Base-by-base conservation (phyloP, 2,797 vertebrate species). In the Sebastes minor region DNA sequence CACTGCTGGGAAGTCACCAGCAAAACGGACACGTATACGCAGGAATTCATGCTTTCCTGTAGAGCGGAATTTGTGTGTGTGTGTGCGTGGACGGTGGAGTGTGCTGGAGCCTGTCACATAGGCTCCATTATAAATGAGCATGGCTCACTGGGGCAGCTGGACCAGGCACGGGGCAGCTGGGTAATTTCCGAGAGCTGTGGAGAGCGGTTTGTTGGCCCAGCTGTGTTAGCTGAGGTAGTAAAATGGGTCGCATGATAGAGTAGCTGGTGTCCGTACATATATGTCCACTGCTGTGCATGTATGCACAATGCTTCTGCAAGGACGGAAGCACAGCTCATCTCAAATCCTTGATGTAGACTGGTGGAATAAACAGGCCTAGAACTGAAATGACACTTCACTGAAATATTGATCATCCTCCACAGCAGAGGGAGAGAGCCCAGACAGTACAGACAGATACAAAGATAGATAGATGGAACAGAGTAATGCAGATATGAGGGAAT, bases 341-440 rank as follows among this genome's bases (percentile, higher is more conserved):
- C 70, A 62, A 62, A 84, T 71, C 86, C 78, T 77, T 80, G 75
- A 88, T 83, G 79, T 22, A 84, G 86, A 77, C 78, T 30, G 65
- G 23, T 14, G 52, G 76, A 87, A 93, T 91, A 93, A 92, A 93
- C 90, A 93, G 86, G 82, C 79, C 85, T 91, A 88, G 74, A 88
- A 89, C 83, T 82, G 89, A 89, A 88, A 92, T 91, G 92, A 93
- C 91, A 92, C 91, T 92, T 92, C 87, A 84, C 88, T 95, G 86
- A 95, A 94, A 94, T 93, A 95, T 95, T 93, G 93, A 95, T 95
- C 83, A 91, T 81, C 74, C 78, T 89, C 81, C 74, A 82, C 80
- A 82, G 89, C 74, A 86, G 85, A 81, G 76, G 60, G 68, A 83
- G 81, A 83, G 75, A 49, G 73, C 73, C 84, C 53, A 78, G 61